These are phyloP conservation scores for Pedicia rivosa DNA, from an alignment of 2,888 invertebrate genomes.

Conservation along the genomic window DNA sequence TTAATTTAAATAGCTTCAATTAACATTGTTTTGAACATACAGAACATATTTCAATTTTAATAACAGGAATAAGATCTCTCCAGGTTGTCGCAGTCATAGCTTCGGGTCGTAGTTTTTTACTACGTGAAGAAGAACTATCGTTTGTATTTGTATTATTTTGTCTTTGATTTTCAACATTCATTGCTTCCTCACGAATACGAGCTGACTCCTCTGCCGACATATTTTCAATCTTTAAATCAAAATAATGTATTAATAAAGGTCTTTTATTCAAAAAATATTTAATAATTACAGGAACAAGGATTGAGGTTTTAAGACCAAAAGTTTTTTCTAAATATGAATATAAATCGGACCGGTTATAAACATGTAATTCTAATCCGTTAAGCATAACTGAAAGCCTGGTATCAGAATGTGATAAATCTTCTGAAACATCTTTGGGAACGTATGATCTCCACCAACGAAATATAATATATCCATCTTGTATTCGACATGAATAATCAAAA, in stretches of 20 bases:
- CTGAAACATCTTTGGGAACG: conserved; percentile 85
- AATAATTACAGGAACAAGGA: conserved; percentile 38
- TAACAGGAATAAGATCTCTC: conserved; percentile 92
- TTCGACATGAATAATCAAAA: conserved; percentile 79
- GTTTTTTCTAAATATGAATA: conserved; percentile 76
- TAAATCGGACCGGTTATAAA: conserved; percentile 80
- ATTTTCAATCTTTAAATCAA: conserved; percentile 33
- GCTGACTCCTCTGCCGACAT: conserved; percentile 36
- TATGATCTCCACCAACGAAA: conserved; percentile 98
- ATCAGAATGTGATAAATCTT: conserved; percentile 92
- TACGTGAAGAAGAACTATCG: conserved; percentile 11
- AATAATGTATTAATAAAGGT: conserved; percentile 1
- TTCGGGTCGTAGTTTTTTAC: conserved; percentile 44
- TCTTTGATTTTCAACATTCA: conserved; percentile 46
- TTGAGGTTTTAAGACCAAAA: conserved; percentile 68
- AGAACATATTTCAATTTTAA: conserved; percentile 83
- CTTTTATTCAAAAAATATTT: neutral
- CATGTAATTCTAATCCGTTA: conserved; percentile 88
- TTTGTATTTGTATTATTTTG: conserved; percentile 26
- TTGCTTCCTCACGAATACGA: conserved; percentile 36
- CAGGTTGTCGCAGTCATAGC: conserved; percentile 79
- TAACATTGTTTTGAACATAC: conserved; percentile 30
- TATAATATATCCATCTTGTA: conserved; percentile 94
- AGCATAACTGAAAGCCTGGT: conserved; percentile 79
- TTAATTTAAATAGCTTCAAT: neutral